Percentiles rank a stretch among this genome's conserved stretches.
Conservation (phyloP, 1,140 invertebrate genomes). For the Nomia melanderi region DNA sequence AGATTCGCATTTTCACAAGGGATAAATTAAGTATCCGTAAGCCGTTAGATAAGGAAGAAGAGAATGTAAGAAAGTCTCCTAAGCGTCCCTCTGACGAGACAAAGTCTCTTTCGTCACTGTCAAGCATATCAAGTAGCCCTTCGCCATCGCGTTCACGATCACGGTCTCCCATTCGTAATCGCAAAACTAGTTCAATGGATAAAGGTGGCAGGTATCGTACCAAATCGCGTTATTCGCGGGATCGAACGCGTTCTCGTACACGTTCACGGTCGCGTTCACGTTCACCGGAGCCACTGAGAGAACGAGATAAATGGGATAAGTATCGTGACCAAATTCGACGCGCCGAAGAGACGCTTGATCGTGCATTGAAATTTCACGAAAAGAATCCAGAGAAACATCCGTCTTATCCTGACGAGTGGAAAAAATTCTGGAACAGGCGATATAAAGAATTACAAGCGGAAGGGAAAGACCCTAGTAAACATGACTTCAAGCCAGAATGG, state of each 20-base stretch:
- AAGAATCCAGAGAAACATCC: slow-evolving; percentile 93
- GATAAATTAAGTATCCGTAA: slow-evolving; percentile 75
- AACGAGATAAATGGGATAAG: slow-evolving; percentile 82
- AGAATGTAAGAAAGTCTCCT: slow-evolving; percentile 60
- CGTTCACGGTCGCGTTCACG: slow-evolving; percentile 73
- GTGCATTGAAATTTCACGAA: slow-evolving; percentile 86
- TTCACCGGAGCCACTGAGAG: slow-evolving; percentile 70
- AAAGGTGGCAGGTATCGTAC: slow-evolving; percentile 59
- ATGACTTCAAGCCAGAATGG: slow-evolving; percentile 94
- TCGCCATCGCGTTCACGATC: slow-evolving; percentile 75
- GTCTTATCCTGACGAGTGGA: slow-evolving; percentile 92
- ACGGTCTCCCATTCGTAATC: slow-evolving; percentile 57
- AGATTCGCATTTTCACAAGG: slow-evolving; percentile 78
- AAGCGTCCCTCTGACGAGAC: slow-evolving; percentile 73
- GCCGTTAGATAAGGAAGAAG: slow-evolving; percentile 63
- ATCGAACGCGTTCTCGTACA: slow-evolving; percentile 61
- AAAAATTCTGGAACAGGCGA: slow-evolving; percentile 90
- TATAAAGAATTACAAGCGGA: slow-evolving; percentile 90
- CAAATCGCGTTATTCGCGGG: slow-evolving; percentile 63
- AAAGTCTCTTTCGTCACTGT: slow-evolving; percentile 79
- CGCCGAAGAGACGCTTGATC: slow-evolving; percentile 80
- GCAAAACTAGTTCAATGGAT: slow-evolving; percentile 52
- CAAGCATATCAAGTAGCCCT: slow-evolving; percentile 78
- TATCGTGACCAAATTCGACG: slow-evolving; percentile 81
- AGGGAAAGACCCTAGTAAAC: slow-evolving; percentile 87